These are phyloP conservation scores for Lucinisca nassula DNA, from an alignment of 2,888 invertebrate genomes.

Conservation along the genomic window DNA sequence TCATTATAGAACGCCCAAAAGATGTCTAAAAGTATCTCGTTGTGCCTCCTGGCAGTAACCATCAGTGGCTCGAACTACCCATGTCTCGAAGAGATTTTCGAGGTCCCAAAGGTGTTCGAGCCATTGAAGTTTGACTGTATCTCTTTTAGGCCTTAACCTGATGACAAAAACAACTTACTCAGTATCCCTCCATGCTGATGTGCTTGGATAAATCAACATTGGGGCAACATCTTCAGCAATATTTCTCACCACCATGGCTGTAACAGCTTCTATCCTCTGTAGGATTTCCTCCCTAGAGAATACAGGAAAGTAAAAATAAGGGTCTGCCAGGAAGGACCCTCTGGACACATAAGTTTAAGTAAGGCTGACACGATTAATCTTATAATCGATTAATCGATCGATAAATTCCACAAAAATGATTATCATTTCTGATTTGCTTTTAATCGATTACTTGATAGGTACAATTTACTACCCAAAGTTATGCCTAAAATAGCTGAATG, in stretches of 20 bases:
- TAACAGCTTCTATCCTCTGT: slow-evolving; percentile 72
- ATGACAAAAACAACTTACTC: slow-evolving; percentile 52
- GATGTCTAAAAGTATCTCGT: background rate
- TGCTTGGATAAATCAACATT: slow-evolving; percentile 69
- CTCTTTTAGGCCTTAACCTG: background rate
- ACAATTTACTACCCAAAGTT: too few relatives aligned
- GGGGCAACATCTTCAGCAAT: slow-evolving; percentile 70
- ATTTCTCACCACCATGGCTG: slow-evolving; percentile 65
- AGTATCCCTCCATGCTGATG: slow-evolving; percentile 75
- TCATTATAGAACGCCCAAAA: background rate
- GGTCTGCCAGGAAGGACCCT: too few relatives aligned
- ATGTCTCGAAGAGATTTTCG: background rate
- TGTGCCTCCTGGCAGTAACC: background rate
- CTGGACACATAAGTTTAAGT: too few relatives aligned
- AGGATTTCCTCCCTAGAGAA: slow-evolving; percentile 73
- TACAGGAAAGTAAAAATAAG: too few relatives aligned
- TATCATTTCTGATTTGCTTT: too few relatives aligned
- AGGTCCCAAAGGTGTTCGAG: background rate
- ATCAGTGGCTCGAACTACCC: background rate
- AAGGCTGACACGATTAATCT: too few relatives aligned
- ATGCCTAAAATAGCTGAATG: too few relatives aligned
- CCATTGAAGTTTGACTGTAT: background rate
- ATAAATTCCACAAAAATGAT: too few relatives aligned
- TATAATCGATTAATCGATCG: too few relatives aligned
- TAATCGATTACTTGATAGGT: too few relatives aligned